Base-by-base conservation (phyloP, 2,113 vertebrate species). In the Microcebus ravelobensis region DNA sequence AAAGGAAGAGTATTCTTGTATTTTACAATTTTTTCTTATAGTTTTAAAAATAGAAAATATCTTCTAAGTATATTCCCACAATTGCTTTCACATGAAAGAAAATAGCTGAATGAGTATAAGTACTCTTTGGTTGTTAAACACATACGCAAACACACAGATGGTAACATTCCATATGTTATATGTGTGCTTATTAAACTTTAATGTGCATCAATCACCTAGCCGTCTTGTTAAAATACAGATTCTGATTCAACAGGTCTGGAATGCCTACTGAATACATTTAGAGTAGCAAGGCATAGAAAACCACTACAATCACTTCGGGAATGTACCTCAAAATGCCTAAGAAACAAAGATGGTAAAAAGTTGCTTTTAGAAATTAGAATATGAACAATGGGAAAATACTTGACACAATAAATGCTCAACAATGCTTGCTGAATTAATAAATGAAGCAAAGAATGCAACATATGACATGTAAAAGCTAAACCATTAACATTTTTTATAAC, bases 311-410 rank as follows among this genome's bases (percentile, higher is more conserved):
- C 25, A 91, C 48, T 91, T 52, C 73, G 63, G 68, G n/a, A 88
- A 86, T 29, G 50, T 52, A 94, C 27, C 21, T 70, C 71, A 94
- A 85, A 93, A 87, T 87, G 29, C 11, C 15, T 81, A 88, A 70
- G n/a, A 82, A 73, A 90, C 39, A 95, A 85, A 95, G 82, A 96
- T 3, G 52, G 45, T 39, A 90, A 95, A 96, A 63, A 68, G 39
- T 48, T 73, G 88, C 55, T 71, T 80, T 48, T 42, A 84, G 57
- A 68, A 94, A 84, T 10, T 88, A 11, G 61, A 83, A 29, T 36
- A 65, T 48, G 42, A 93, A 86, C 34, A 86, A 29, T 45, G 39
- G 61, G 45, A 96, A 55, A 93, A 92, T 73, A 77, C 11, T n/a
- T 59, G 55, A 95, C 55, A 87, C 31, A 96, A 34, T 61, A 96